Evolutionary conservation across 2,113 vertebrate genomes (phyloP), one percentile per base, ranked within the genome.

Genomic region (Alethe diademata): DNA sequence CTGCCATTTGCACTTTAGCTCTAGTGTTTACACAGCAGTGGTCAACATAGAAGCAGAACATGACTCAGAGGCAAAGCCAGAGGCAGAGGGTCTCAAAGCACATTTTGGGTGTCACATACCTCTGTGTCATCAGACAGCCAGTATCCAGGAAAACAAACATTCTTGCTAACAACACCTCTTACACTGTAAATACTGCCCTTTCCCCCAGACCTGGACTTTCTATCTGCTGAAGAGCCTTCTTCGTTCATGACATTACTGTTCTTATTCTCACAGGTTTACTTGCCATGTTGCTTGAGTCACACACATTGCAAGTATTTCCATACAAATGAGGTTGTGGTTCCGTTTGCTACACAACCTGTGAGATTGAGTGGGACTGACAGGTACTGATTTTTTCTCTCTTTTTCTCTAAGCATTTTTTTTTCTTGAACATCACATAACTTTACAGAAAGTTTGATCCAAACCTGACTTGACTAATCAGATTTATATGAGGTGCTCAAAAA

Each of bases 1-100:
- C 70, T 94, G 78, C 66, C 66, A 58, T 94, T 97, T 83, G 74
- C 78, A 86, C 82, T 94, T 75, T 84, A 92, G 74, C 92, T 88
- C 71, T 58, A 47, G 83, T 97, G 76, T 92, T 95, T 96, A 83
- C 88, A 76, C 86, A 97, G 95, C 81, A 93, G 43, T 58, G 92
- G 81, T 57, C 22, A 7, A 64, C 89, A 92, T 75, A 94, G 94
- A 76, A 73, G 76, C 78, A 76, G 85, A 57, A 24, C 82, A 50
- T 60, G 94, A 80, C 72, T 80, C 56, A 62, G 67, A 80, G 60
- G 42, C 82, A 73, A 25, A 0, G 4, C 42, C 0, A 0, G 53
- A 61, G 50, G 33, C 58, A 47, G 70, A 57, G 0, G 2, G 29
- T 65, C 66, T 86, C 70, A 57, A 72, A 90, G 71, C 42, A 66